Conservation (phyloP, 2,113 vertebrate species). For the Empidonax alnorum region DNA sequence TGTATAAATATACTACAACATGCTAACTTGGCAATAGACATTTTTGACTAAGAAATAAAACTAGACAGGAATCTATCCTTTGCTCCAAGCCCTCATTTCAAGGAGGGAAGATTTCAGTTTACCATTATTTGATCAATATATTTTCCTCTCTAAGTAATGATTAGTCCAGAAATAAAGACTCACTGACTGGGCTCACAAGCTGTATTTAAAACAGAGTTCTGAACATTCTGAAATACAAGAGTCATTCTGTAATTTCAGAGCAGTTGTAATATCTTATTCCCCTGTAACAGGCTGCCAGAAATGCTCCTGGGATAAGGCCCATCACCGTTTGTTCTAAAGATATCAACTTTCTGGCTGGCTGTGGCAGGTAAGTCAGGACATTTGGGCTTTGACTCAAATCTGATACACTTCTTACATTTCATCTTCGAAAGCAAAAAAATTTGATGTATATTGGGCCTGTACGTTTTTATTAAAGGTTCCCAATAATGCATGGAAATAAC, state of each 20-base stretch:
- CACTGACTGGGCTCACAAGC: neutral
- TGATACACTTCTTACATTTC: neutral
- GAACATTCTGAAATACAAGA: conserved; percentile 64
- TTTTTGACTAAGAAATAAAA: neutral
- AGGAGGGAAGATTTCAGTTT: neutral
- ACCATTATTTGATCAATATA: neutral
- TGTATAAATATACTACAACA: neutral
- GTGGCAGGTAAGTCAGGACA: conserved; percentile 7
- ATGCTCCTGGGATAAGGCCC: neutral
- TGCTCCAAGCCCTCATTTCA: neutral
- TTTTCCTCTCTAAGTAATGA: neutral
- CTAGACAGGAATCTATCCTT: neutral
- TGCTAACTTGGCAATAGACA: neutral
- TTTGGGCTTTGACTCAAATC: neutral
- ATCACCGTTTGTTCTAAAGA: conserved; percentile 50
- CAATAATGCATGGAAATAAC: neutral
- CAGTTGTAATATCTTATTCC: conserved; percentile 42
- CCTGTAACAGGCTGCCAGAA: conserved; percentile 10
- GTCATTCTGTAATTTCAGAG: conserved; percentile 54
- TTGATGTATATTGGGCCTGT: neutral
- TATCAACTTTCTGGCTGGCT: conserved; percentile 2
- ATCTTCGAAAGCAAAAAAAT: neutral
- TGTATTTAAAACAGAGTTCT: conserved; percentile 63
- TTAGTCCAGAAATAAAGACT: conserved; percentile 7
- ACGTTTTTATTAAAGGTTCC: neutral